These are phyloP conservation scores for Centropyge bicolor DNA, from an alignment of 2,797 vertebrate genomes.

Conservation along the genomic window DNA sequence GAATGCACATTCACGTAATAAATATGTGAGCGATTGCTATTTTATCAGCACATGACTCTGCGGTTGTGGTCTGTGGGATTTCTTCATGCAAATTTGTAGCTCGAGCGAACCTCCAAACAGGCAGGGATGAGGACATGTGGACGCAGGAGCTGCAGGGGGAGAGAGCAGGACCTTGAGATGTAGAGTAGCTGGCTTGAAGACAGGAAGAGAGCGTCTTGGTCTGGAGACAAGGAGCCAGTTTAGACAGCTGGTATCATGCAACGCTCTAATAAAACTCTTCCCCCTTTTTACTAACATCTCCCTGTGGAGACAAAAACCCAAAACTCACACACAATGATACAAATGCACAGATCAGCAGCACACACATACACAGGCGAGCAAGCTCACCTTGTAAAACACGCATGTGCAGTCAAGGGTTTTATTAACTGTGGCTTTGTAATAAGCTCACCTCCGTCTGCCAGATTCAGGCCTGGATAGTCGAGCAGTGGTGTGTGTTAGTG, in stretches of 20 bases:
- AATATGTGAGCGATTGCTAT: slow-evolving; percentile 37
- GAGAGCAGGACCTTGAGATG: slow-evolving; percentile 33
- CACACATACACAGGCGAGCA: neutral
- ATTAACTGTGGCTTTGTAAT: slow-evolving; percentile 49
- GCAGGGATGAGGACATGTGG: slow-evolving; percentile 44
- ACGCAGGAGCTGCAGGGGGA: slow-evolving; percentile 10
- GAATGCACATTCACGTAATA: slow-evolving; percentile 12
- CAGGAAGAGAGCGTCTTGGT: slow-evolving; percentile 44
- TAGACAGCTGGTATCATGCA: slow-evolving; percentile 66
- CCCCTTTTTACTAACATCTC: slow-evolving; percentile 41
- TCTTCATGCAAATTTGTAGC: slow-evolving; percentile 50
- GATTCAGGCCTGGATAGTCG: slow-evolving; percentile 25
- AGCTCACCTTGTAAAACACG: slow-evolving; percentile 58
- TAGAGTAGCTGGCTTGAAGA: slow-evolving; percentile 23
- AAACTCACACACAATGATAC: slow-evolving; percentile 37
- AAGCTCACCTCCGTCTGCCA: slow-evolving; percentile 34
- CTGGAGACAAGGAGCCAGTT: slow-evolving; percentile 40
- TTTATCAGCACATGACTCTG: slow-evolving; percentile 43
- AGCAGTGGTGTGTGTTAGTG: neutral
- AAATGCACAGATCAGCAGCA: slow-evolving; percentile 22
- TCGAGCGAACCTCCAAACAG: slow-evolving; percentile 20
- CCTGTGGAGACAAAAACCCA: slow-evolving; percentile 41
- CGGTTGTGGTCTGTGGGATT: slow-evolving; percentile 46
- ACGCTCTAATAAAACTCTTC: slow-evolving; percentile 66
- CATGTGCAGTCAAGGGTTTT: slow-evolving; percentile 45